A percentile compares a stretch with the other conserved stretches of the same genome.
Conservation (phyloP, 2,113 vertebrate species). For the Limnothrissa miodon region DNA sequence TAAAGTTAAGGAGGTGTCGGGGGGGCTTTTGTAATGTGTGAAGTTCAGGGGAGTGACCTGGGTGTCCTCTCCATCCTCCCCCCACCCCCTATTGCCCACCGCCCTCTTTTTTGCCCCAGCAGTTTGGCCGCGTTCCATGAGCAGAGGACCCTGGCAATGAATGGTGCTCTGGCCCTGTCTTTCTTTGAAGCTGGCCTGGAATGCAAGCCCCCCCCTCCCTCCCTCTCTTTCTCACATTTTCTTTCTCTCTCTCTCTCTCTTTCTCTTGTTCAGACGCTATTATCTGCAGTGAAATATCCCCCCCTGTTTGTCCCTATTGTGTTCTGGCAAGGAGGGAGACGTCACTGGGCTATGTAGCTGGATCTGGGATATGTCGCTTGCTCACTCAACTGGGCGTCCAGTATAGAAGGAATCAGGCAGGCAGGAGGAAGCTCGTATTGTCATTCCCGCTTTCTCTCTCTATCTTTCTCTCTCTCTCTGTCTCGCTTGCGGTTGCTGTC, state of each 20-base stretch:
- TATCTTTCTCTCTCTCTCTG: too few relatives aligned
- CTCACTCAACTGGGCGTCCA: background rate
- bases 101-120: constrained; percentile 48
- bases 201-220: constrained; percentile 62
- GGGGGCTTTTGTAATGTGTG: constrained; percentile 6
- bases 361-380: background rate
- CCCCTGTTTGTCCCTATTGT: constrained; percentile 67
- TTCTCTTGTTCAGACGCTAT: constrained; percentile 59
- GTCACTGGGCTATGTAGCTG: constrained; percentile 30
- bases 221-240: background rate
- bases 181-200: constrained; percentile 75
- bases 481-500: background rate
- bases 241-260: background rate
- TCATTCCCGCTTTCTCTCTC: background rate
- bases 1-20: background rate
- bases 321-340: constrained; percentile 46
- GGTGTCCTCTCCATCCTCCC: background rate
- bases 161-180: constrained; percentile 68
- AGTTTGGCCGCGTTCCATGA: constrained; percentile 68
- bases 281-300: constrained; percentile 70
- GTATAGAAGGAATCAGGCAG: background rate
- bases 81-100: constrained; percentile 39
- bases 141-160: constrained; percentile 72
- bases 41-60: constrained; percentile 28
- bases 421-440: background rate